Base-by-base conservation (phyloP, 2,888 invertebrate species). In the Stegana nigrithorax region DNA sequence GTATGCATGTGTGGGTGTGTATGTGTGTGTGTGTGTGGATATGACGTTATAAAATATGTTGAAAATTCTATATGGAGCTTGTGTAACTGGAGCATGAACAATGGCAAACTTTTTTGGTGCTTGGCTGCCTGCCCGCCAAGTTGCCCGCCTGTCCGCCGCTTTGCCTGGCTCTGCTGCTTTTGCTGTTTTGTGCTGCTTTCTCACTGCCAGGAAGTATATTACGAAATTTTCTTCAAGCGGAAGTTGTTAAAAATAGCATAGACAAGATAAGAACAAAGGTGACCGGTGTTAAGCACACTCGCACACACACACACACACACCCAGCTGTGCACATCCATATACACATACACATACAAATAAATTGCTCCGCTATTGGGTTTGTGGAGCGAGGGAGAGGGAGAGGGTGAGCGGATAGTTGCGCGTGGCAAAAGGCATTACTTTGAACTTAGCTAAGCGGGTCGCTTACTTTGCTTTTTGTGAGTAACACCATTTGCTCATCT, bases 181-280 rank as follows among this genome's bases (percentile, higher is more conserved):
- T 50, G n/a, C 21, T 32, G 4, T 27, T 27, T 55, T 50, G n/a
- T 14, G 47, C 25, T 47, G 12, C 19, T 12, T 47, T 47, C 25
- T 47, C 12, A 14, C 47, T 47, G 10, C n/a, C 1, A 47, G 25
- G 47, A 47, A 36, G 36, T 19, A 55, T 21, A 21, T 32, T 21
- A 21, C 36, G 21, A 55, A 55, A 36, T 19, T 36, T 23, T 36
- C 36, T 32, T 19, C 19, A 53, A 1, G 36, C 32, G 53, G 53
- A 55, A 55, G 36, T 55, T 55, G 53, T 55, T 55, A 36, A 55
- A 55, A 36, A 55, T 32, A 55, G 36, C 36, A 55, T n/a, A 36
- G 17, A 27, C 7, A 51, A 23, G 19, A 12, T n/a, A 32, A 59
- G 32, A 29, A 12, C 21, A 44, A 59, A 23, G 47, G 32, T 59